A percentile compares a stretch with the other conserved stretches of the same genome.
Evolutionary conservation across 2,888 invertebrate species (phyloP).

Genomic region (Epinotia nisella): DNA sequence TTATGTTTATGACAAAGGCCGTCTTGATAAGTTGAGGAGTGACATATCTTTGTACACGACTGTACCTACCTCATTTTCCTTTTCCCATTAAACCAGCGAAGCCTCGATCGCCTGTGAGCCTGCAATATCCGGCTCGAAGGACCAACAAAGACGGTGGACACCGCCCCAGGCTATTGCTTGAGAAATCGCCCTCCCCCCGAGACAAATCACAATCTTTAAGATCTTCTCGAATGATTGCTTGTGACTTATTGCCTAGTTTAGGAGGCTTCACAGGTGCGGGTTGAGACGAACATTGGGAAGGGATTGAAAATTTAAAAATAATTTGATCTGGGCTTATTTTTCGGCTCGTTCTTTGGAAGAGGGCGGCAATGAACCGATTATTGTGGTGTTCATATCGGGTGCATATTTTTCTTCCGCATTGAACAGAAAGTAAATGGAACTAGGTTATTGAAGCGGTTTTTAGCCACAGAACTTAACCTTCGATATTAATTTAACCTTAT

Average conservation of each 20-base stretch:
- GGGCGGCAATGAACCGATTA: not conserved
- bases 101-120: conserved; percentile 7
- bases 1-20: conserved; percentile 4
- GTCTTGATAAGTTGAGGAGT: not conserved
- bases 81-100: conserved; percentile 2
- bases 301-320: not conserved
- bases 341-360: not conserved
- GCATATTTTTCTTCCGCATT: too few relatives aligned
- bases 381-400: too few relatives aligned
- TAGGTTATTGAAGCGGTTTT: too few relatives aligned
- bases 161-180: conserved; percentile 56
- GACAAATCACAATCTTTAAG: conserved; percentile 71
- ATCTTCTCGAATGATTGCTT: conserved; percentile 65
- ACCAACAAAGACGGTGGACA: conserved; percentile 41
- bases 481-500: too few relatives aligned
- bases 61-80: not conserved
- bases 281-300: not conserved
- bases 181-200: conserved; percentile 60
- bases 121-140: conserved; percentile 52
- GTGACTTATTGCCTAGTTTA: conserved; percentile 61
- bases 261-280: conserved; percentile 47
- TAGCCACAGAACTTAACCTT: too few relatives aligned
- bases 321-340: not conserved
- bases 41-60: not conserved
- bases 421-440: too few relatives aligned